These are phyloP conservation scores for Tarsius wallacei DNA, from an alignment of 2,797 vertebrate species.

Conservation along the genomic window DNA sequence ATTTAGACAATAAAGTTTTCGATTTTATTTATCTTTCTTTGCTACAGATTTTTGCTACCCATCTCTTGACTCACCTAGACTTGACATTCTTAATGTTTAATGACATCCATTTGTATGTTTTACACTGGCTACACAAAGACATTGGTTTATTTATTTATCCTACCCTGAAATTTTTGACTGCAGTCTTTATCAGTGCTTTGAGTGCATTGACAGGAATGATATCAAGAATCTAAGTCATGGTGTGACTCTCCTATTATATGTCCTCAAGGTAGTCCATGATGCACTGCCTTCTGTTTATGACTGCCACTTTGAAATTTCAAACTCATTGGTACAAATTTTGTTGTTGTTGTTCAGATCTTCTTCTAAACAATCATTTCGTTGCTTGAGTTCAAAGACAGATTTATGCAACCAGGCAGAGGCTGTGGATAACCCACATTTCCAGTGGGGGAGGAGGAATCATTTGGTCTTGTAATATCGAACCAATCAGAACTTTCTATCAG, in stretches of 20 bases:
- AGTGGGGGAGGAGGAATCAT: too few relatives aligned
- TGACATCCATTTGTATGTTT: neutral
- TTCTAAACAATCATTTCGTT: too few relatives aligned
- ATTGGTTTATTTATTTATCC: neutral
- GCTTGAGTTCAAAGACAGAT: too few relatives aligned
- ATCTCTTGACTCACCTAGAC: neutral
- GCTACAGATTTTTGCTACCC: neutral
- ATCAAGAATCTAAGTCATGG: neutral
- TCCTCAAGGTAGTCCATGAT: neutral
- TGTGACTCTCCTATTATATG: neutral
- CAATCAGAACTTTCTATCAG: too few relatives aligned
- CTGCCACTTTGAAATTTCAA: neutral
- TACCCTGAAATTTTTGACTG: neutral
- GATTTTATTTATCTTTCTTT: neutral
- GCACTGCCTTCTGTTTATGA: neutral
- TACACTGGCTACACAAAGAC: neutral
- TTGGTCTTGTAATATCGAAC: too few relatives aligned
- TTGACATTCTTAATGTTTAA: neutral
- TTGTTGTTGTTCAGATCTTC: too few relatives aligned
- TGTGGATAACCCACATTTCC: too few relatives aligned
- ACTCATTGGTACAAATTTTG: too few relatives aligned
- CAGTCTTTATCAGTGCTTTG: neutral
- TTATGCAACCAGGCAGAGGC: too few relatives aligned
- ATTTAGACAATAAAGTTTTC: neutral
- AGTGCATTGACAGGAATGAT: neutral